Percentiles rank a stretch among this genome's conserved stretches.
Conservation (phyloP, 2,888 invertebrate genomes). For the Monoplex corrugatus region DNA sequence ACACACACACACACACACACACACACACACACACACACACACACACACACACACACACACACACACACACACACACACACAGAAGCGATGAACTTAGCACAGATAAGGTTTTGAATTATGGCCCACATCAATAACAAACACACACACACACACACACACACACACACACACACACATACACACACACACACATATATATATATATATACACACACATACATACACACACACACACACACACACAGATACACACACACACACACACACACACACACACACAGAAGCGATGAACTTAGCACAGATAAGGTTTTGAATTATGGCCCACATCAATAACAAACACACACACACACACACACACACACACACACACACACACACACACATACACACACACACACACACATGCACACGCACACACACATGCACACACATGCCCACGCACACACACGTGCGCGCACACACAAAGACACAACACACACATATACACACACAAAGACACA, state of each 20-base stretch:
- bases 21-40: neutral
- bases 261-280: neutral
- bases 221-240: neutral
- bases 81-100: neutral
- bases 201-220: neutral
- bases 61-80: neutral
- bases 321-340: too few species aligned
- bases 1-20: neutral
- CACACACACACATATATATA: neutral
- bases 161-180: slow-evolving; percentile 14
- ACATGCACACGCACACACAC: too few species aligned
- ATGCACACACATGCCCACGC: neutral
- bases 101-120: too few species aligned
- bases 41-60: neutral
- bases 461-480: too few species aligned
- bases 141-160: neutral
- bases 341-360: neutral
- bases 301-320: neutral
- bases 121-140: neutral
- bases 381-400: neutral
- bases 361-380: neutral
- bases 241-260: neutral
- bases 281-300: neutral
- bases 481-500: neutral
- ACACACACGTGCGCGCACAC: too few species aligned